Evolutionary conservation across 2,797 vertebrate genomes (phyloP).

Genomic region (Bryconaethiops microstoma): DNA sequence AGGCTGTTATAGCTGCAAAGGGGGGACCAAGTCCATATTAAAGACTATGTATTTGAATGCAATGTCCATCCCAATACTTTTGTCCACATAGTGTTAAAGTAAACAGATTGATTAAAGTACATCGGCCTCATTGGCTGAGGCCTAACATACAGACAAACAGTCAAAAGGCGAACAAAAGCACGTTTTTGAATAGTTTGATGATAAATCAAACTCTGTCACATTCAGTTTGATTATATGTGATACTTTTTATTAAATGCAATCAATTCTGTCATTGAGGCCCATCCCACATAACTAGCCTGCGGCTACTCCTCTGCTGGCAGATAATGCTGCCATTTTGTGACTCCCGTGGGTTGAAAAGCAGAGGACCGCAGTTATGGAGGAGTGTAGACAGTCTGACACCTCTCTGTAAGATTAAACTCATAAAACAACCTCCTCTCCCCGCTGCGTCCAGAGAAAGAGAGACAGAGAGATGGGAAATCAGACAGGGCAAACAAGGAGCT

Average conservation of each 20-base stretch:
- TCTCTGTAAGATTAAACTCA: constrained; percentile 71
- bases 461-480: constrained; percentile 35
- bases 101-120: no score
- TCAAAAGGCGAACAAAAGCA: no score
- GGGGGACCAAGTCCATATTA: no score
- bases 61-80: no score
- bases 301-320: not conserved
- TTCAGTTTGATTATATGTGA: no score
- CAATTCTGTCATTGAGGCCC: not conserved
- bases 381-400: constrained; percentile 27
- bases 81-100: no score
- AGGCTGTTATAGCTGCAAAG: no score
- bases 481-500: constrained; percentile 67
- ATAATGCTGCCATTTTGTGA: constrained; percentile 36
- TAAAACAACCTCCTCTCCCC: constrained; percentile 68
- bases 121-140: no score
- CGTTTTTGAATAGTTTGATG: no score
- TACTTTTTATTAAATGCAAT: not conserved
- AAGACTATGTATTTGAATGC: no score
- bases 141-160: no score
- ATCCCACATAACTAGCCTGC: constrained; percentile 9
- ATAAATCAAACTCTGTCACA: no score
- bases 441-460: constrained; percentile 54
- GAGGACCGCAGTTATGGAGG: constrained; percentile 9
- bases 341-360: constrained; percentile 11